Conservation (phyloP, 2,113 vertebrate species). For the Notothenia rossii region DNA sequence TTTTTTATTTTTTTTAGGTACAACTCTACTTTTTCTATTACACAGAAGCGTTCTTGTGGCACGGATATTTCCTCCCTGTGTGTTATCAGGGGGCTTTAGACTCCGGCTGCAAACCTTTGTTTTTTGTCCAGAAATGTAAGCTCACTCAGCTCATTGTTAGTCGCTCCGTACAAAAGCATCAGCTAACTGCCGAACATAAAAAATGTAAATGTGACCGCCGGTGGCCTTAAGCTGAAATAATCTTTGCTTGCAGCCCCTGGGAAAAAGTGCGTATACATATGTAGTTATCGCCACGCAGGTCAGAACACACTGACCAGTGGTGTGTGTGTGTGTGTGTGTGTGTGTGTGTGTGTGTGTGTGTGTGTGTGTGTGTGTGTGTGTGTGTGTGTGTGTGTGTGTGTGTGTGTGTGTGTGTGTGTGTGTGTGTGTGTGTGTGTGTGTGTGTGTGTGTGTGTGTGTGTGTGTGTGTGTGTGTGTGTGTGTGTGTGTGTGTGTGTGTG, state of each 20-base stretch:
- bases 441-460: too few relatives aligned
- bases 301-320: conserved; percentile 48
- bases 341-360: too few relatives aligned
- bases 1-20: background rate
- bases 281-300: conserved; percentile 37
- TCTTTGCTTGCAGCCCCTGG: conserved; percentile 32
- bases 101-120: conserved; percentile 23
- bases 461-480: too few relatives aligned
- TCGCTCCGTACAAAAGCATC: conserved; percentile 18
- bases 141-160: conserved; percentile 50
- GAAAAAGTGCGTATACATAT: conserved; percentile 18
- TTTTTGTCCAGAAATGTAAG: conserved; percentile 33
- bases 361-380: too few relatives aligned
- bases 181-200: conserved; percentile 45
- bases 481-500: too few relatives aligned
- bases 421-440: too few relatives aligned
- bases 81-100: conserved; percentile 39
- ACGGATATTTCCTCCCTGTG: conserved; percentile 3
- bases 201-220: conserved; percentile 60
- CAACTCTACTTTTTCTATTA: conserved; percentile 19
- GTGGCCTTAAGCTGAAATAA: conserved; percentile 42
- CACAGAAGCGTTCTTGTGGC: conserved; percentile 27
- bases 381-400: too few relatives aligned
- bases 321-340: conserved; percentile 33
- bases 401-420: too few relatives aligned